These are phyloP conservation scores for Clepsis dumicolana DNA, from an alignment of 2,888 invertebrate species.

Conservation along the genomic window DNA sequence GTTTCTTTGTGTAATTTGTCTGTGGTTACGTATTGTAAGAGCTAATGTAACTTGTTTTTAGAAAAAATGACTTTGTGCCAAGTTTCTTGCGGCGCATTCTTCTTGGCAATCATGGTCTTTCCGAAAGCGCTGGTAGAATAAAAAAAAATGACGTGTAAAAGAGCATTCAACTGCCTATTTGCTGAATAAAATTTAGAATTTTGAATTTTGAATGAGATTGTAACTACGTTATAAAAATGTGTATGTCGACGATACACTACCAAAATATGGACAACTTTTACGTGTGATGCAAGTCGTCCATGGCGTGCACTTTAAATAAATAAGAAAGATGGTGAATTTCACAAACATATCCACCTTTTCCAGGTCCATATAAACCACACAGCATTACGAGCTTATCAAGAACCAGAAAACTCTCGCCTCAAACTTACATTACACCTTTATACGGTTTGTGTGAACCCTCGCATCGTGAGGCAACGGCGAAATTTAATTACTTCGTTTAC, in stretches of 20 bases:
- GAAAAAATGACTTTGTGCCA: too few species aligned
- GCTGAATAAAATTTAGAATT: too few species aligned
- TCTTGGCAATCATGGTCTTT: too few species aligned
- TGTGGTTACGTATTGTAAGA: too few species aligned
- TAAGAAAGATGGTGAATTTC: neutral
- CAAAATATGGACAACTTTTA: neutral
- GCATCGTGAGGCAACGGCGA: slow-evolving; percentile 56
- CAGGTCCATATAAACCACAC: neutral
- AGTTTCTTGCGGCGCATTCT: too few species aligned
- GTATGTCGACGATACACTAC: neutral
- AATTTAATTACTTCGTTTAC: slow-evolving; percentile 75
- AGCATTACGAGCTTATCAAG: neutral
- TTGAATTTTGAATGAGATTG: too few species aligned
- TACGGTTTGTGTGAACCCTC: slow-evolving; percentile 18
- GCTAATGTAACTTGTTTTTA: too few species aligned
- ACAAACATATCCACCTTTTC: neutral
- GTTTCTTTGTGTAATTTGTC: too few species aligned
- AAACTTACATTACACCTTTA: neutral
- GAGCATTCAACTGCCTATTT: too few species aligned
- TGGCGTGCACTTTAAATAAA: neutral
- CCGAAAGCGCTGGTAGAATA: too few species aligned
- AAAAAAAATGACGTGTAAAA: too few species aligned
- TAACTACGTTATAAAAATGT: too few species aligned
- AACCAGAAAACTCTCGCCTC: neutral
- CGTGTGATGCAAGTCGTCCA: neutral